Percentiles rank a stretch among this genome's conserved stretches.
phyloP scores from a whole-genome alignment of 2,888 invertebrate species.

The Beris morrisii region DNA sequence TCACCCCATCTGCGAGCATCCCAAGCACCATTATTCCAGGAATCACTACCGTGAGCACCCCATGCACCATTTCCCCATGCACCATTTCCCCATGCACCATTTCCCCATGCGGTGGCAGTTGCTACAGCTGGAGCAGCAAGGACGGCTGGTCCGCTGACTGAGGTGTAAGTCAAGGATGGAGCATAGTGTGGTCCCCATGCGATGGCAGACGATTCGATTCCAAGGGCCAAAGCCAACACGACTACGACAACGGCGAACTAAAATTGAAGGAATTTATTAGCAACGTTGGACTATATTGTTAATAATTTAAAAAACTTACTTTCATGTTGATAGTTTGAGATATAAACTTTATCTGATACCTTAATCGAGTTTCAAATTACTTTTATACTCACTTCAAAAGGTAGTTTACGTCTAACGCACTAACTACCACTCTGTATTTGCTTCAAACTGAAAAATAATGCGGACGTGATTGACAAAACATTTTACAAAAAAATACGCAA shows the following conservation, averaged over 20 bases:
- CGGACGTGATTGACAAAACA: too few relatives aligned
- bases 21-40: slow-evolving; percentile 10
- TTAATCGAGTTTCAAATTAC: neutral
- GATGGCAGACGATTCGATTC: slow-evolving; percentile 41
- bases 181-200: slow-evolving; percentile 33
- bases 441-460: too few relatives aligned
- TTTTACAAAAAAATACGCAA: slow-evolving; percentile 50
- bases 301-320: slow-evolving; percentile 43
- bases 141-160: too few relatives aligned
- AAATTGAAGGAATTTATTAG: neutral
- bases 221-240: slow-evolving; percentile 45
- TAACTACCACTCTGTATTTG: too few relatives aligned
- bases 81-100: slow-evolving; percentile 24
- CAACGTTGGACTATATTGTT: too few relatives aligned
- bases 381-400: neutral
- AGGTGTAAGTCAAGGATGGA: slow-evolving; percentile 37
- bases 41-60: neutral
- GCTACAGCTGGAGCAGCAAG: too few relatives aligned
- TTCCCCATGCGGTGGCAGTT: neutral
- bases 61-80: slow-evolving; percentile 15
- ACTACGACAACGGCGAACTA: slow-evolving; percentile 48
- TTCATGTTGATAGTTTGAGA: slow-evolving; percentile 49
- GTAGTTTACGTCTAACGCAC: too few relatives aligned
- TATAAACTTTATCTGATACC: neutral
- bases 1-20: neutral